Evolutionary conservation across 2,113 vertebrate genomes (phyloP), one percentile per base, ranked within the genome.

Genomic region (Caranx melampygus): DNA sequence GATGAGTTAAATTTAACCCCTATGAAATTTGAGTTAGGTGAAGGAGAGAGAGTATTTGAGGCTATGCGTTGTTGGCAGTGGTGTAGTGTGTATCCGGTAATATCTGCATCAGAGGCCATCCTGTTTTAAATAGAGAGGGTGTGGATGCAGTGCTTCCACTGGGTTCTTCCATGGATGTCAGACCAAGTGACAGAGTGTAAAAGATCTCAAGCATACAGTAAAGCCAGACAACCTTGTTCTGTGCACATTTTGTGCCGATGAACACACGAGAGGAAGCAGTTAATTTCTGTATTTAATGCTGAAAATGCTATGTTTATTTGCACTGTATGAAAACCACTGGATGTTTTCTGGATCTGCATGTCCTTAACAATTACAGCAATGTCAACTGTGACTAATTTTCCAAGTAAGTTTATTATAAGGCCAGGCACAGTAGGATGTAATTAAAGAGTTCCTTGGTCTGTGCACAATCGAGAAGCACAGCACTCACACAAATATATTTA

Each of bases 61-160:
- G 57, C 74, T 71, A 45, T 78, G 78, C 2, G 31, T 76, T 77
- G 51, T 83, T 86, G 84, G 75, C 79, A 67, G 59, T 2, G 0
- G 20, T 70, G 20, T 67, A 70, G 63, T 51, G 33, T 78, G 67
- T 72, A 71, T 81, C 87, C 78, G 73, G 71, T 76, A 75, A 83
- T 83, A 72, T 82, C 77, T 83, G 61, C 75, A 75, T 79, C 57
- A 70, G 77, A 72, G 64, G 49, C 73, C 51, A 40, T 57, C 58
- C 20, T 1, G 72, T 79, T 92, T 82, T 79, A 80, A 86, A 88
- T 83, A 87, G 79, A 82, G 21, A 52, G 75, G 82, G 76, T 75
- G 79, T 87, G 85, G 81, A 84, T 71, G 72, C 33, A 59, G 14
- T 66, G 79, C 14, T 54, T 14, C 26, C 26, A 26, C 26, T 26